A percentile compares a stretch with the other conserved stretches of the same genome.
These are phyloP conservation scores for Lepidostoma basale DNA, from an alignment of 1,140 invertebrate genomes.

Conservation along the genomic window DNA sequence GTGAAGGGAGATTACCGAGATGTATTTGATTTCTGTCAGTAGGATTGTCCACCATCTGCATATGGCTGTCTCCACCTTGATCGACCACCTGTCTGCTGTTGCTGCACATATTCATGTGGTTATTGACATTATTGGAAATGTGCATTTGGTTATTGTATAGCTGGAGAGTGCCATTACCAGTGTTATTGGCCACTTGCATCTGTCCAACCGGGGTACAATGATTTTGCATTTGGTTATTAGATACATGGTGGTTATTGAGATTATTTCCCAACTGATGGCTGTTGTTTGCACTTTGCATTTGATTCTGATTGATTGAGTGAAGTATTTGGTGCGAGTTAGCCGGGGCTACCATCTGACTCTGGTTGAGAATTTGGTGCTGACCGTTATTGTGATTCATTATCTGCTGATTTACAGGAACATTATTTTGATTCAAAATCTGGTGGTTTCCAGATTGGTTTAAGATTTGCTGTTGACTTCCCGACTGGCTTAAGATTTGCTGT, in stretches of 20 bases:
- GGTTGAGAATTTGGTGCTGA: constrained; percentile 22
- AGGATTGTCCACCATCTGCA: constrained; percentile 48
- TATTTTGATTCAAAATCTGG: constrained; percentile 5
- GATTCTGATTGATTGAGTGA: constrained; percentile 11
- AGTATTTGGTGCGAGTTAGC: constrained; percentile 2
- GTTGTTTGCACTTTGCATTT: background rate
- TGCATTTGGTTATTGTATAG: constrained; percentile 58
- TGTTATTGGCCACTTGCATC: constrained; percentile 30
- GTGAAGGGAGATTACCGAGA: constrained; percentile 54
- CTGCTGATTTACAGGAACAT: constrained; percentile 17
- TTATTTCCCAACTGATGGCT: constrained; percentile 16
- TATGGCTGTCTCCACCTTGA: constrained; percentile 24
- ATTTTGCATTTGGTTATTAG: constrained; percentile 19
- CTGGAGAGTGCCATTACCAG: constrained; percentile 48
- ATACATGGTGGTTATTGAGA: constrained; percentile 54
- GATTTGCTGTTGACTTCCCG: constrained; percentile 18
- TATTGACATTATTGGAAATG: constrained; percentile 28
- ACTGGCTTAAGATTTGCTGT: constrained; percentile 15
- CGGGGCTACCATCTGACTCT: constrained; percentile 7
- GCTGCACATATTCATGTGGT: constrained; percentile 24
- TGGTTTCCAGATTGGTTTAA: constrained; percentile 14
- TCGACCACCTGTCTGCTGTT: constrained; percentile 25
- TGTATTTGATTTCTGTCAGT: constrained; percentile 54
- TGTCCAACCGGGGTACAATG: constrained; percentile 33
- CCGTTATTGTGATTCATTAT: constrained; percentile 17